Conservation (phyloP, 2,113 vertebrate genomes). For the Psophia crepitans region DNA sequence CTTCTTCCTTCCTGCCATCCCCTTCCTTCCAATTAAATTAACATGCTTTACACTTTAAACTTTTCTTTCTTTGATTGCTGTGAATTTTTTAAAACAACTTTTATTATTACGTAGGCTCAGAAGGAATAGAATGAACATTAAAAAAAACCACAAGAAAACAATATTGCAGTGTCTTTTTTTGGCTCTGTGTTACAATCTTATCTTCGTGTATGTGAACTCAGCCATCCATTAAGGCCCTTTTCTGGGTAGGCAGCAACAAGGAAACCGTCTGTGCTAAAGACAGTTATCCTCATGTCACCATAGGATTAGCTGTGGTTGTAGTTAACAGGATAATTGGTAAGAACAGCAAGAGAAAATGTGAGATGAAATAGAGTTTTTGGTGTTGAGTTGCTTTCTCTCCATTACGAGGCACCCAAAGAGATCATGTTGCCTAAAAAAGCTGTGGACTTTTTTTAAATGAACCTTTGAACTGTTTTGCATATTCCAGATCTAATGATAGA, state of each 20-base stretch:
- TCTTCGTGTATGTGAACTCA: background rate
- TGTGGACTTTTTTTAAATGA: background rate
- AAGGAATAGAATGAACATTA: background rate
- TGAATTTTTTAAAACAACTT: background rate
- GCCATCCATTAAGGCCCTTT: background rate
- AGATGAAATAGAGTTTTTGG: background rate
- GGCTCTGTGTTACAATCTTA: background rate
- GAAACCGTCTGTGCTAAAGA: background rate
- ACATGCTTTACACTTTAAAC: background rate
- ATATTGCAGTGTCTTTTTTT: background rate
- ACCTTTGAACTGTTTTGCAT: background rate
- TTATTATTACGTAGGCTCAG: background rate
- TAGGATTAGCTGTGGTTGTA: background rate
- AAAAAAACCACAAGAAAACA: background rate
- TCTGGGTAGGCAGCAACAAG: background rate
- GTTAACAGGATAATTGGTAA: background rate
- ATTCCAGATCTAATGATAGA: constrained; percentile 95
- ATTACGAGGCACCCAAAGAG: background rate
- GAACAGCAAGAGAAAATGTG: background rate
- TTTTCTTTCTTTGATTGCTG: background rate
- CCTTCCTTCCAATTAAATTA: background rate
- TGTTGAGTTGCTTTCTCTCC: background rate
- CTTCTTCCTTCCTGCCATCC: background rate
- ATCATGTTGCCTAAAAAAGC: background rate
- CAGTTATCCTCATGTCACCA: background rate